Base-by-base conservation (phyloP, 2,888 invertebrate genomes). In the Volucella zonaria region DNA sequence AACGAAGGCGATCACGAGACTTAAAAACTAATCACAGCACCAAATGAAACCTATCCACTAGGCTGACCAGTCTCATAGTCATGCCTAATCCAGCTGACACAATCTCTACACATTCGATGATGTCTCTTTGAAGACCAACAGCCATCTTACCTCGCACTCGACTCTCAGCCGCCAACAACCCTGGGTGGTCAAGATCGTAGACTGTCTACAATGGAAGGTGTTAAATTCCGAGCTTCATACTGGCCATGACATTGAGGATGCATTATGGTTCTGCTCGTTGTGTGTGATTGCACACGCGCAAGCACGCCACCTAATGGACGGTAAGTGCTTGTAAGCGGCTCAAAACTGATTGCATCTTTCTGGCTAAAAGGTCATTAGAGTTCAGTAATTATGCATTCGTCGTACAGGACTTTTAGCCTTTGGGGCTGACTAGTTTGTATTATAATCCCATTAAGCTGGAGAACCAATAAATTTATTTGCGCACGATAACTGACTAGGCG, bases 231-330 rank as follows among this genome's bases (percentile, higher is more conserved):
- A 58, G 62, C 43, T 49, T 52, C 54, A 52, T 67, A 73, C 23
- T 67, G 79, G 73, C 79, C 83, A 66, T 83, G 83, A 83, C 83
- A 83, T 80, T 83, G 80, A 83, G 80, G 80, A 83, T 83, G 83
- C 83, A 83, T 83, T 83, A 83, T 76, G 75, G 75, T 79, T 68
- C 43, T 73, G 62, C 40, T 73, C 15, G 62, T 52, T 79, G 82
- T 77, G 49, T 79, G 74, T 68, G 58, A 51, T 64, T 58, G 56
- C 61, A 49, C 66, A 71, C 14, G n/a, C 52, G 14, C 8, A n/a
- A 8, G 14, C 31, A 49, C 43, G 6, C 42, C 58, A 61, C 45
- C 78, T 85, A 85, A 81, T 81, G 81, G 81, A 67, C 64, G 47
- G 75, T 83, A 83, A 85, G 81, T 85, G 81, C 80, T 59, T 73